These are phyloP conservation scores for Drepana falcataria DNA, from an alignment of 2,888 invertebrate genomes.

Conservation along the genomic window DNA sequence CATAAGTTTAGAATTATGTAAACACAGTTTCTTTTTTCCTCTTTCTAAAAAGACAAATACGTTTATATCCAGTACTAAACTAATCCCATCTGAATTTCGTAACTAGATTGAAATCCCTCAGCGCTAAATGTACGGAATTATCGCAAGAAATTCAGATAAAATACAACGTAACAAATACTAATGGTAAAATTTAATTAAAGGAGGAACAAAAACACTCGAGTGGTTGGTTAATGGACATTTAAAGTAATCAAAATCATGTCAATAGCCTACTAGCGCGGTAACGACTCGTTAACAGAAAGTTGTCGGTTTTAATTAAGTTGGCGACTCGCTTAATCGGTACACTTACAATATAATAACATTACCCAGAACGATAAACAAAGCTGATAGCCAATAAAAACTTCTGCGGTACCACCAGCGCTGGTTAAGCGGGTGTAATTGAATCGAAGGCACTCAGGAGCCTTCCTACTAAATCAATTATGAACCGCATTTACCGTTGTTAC, in stretches of 20 bases:
- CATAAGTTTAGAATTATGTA: no score
- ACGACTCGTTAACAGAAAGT: background rate
- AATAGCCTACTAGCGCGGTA: background rate
- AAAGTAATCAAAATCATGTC: background rate
- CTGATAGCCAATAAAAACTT: conserved; percentile 22
- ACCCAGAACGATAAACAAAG: conserved; percentile 22
- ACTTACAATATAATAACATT: conserved; percentile 18
- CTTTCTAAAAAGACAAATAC: no score
- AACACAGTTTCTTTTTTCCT: no score
- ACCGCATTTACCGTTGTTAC: conserved; percentile 42
- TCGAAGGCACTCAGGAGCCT: conserved; percentile 30
- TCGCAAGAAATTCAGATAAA: no score
- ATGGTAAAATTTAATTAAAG: no score
- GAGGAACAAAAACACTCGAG: background rate
- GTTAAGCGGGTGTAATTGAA: conserved; percentile 29
- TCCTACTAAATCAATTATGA: conserved; percentile 42
- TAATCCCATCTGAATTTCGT: no score
- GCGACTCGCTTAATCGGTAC: conserved; percentile 17
- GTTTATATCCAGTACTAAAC: no score
- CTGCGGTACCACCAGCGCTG: conserved; percentile 12
- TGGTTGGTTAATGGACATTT: background rate
- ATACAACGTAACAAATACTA: no score
- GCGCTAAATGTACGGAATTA: no score
- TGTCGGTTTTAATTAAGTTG: conserved; percentile 12
- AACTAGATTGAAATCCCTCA: no score